Percentiles rank a stretch among this genome's conserved stretches.
Conservation (phyloP, 2,113 vertebrate species). For the Oxygymnocypris stewartii region DNA sequence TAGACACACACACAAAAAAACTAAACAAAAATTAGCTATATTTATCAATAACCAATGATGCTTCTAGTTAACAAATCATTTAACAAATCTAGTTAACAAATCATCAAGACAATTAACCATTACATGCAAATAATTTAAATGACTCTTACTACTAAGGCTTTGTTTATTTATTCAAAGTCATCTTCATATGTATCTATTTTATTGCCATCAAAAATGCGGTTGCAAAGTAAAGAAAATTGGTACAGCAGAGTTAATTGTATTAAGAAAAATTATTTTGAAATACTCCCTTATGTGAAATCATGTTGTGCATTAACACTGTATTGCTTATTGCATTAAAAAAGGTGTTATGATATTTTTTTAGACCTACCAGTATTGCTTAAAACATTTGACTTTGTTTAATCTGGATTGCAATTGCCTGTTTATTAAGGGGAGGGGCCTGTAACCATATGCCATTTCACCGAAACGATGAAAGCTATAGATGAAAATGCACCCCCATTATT, state of each 20-base stretch:
- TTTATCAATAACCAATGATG: background rate
- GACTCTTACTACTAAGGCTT: too few species aligned
- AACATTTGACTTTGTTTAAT: background rate
- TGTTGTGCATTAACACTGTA: background rate
- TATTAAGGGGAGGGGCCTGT: constrained; percentile 6
- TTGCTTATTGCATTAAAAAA: background rate
- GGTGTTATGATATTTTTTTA: background rate
- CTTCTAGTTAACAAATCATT: background rate
- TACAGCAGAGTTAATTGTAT: background rate
- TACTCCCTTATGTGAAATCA: background rate
- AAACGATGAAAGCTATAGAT: constrained; percentile 1
- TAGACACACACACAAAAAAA: background rate
- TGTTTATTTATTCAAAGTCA: background rate
- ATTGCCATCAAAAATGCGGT: background rate
- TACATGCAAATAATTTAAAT: background rate
- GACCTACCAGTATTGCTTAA: background rate
- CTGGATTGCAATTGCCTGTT: constrained; percentile 4
- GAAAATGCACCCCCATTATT: background rate
- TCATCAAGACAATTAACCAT: too few species aligned
- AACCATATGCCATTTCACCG: constrained; percentile 7
- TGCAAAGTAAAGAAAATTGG: background rate
- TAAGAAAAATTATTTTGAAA: background rate
- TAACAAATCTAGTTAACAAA: too few species aligned
- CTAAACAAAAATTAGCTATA: too few species aligned
- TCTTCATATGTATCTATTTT: background rate